Percentiles rank a stretch among this genome's conserved stretches.
Conservation (phyloP, 2,888 invertebrate species). For the Entomobrya proxima region DNA sequence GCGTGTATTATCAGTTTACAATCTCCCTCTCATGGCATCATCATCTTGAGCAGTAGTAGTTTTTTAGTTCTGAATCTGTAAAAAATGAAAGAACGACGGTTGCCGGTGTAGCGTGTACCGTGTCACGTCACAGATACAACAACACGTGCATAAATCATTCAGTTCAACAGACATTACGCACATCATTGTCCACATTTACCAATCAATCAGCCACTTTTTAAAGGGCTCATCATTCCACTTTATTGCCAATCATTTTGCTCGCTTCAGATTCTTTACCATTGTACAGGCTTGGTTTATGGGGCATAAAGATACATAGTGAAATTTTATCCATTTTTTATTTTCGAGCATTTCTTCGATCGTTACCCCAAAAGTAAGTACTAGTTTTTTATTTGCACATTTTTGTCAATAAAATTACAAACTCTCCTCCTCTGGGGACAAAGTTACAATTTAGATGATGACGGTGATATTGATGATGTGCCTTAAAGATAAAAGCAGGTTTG, state of each 20-base stretch:
- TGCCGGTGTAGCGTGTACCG: neutral
- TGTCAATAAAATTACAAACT: slow-evolving; percentile 9
- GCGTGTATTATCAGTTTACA: slow-evolving; percentile 13
- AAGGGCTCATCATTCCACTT: slow-evolving; percentile 15
- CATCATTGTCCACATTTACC: slow-evolving; percentile 32
- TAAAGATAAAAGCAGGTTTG: slow-evolving; percentile 20
- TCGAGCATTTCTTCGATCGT: no score
- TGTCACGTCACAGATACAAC: neutral
- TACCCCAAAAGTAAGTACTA: no score
- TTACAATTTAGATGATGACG: neutral
- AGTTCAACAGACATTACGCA: slow-evolving; percentile 25
- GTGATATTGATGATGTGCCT: neutral
- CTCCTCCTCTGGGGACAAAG: neutral
- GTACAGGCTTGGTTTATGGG: no score
- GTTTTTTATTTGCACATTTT: neutral
- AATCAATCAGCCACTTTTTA: slow-evolving; percentile 20
- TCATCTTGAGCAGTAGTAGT: no score
- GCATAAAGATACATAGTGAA: no score
- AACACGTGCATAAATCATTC: slow-evolving; percentile 42
- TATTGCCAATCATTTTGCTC: neutral
- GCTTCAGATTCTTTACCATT: neutral
- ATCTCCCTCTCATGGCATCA: neutral
- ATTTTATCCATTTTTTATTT: no score
- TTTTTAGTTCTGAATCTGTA: no score
- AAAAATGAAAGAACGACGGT: no score